phyloP scores from a whole-genome alignment of 1,140 invertebrate genomes.

The Drosophila bifasciata region DNA sequence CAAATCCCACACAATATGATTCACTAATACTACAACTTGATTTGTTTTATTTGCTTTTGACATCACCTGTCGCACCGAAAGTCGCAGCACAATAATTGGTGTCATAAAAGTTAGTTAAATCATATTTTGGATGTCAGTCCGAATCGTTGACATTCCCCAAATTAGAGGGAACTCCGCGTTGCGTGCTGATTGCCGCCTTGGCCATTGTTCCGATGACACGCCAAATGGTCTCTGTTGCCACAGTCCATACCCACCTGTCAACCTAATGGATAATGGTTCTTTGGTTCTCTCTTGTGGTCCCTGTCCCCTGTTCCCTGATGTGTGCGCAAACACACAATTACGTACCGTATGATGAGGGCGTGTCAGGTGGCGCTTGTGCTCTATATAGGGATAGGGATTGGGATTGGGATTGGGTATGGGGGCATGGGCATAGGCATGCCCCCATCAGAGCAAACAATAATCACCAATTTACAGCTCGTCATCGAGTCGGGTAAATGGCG shows the following conservation, averaged over 20 bases:
- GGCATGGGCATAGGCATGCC: too few relatives aligned
- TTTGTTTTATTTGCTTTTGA: conserved; percentile 6
- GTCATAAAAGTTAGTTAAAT: conserved; percentile 79
- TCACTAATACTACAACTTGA: not conserved
- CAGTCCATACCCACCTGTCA: conserved; percentile 63
- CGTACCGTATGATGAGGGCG: conserved; percentile 26
- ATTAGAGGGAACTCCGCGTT: conserved; percentile 57
- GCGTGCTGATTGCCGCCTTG: conserved; percentile 51
- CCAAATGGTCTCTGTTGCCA: conserved; percentile 67
- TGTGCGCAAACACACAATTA: conserved; percentile 48
- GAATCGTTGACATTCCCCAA: conserved; percentile 60
- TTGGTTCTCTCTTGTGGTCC: too few relatives aligned
- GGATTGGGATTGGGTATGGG: too few relatives aligned
- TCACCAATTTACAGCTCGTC: conserved; percentile 59
- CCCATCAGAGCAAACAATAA: conserved; percentile 29
- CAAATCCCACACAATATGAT: too few relatives aligned
- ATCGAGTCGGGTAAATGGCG: conserved; percentile 28
- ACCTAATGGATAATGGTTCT: conserved; percentile 35
- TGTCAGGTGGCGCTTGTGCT: conserved; percentile 30
- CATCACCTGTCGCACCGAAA: conserved; percentile 39
- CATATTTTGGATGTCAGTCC: conserved; percentile 61
- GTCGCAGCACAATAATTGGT: conserved; percentile 65
- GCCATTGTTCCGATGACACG: conserved; percentile 70
- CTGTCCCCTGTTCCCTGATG: conserved; percentile 5
- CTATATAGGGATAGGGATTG: too few relatives aligned